Base-by-base conservation (phyloP, 2,888 invertebrate species). In the Hanleya hanleyi region DNA sequence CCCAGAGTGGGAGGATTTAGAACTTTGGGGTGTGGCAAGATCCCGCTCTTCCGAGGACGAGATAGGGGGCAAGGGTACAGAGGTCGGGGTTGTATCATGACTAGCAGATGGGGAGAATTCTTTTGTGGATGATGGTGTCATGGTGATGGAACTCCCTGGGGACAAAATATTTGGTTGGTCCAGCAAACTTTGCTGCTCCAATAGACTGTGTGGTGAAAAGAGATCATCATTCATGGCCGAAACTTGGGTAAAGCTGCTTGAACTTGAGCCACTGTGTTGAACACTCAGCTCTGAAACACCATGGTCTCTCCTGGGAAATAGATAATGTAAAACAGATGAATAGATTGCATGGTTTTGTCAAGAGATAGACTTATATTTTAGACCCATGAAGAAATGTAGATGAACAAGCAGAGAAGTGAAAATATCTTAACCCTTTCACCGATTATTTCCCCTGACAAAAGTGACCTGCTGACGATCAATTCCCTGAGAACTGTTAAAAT, bases 231-330 rank as follows among this genome's bases (percentile, higher is more conserved):
- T 79, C 74, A 86, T 79, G 18, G 84, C 83, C 0, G 86, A 83
- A 35, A 87, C 87, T 26, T 86, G 83, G 7, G 89, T 89, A 62
- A 89, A 87, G 67, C 87, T 87, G 71, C 86, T 87, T 6, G 84
- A 86, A 71, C 84, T 86, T 6, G 87, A 87, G 29, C 77, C 76
- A 70, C 81, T 84, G 69, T 80, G 81, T 29, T 81, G 69, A 0
- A 79, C 73, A 15, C 64, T 64, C 18, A 37, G 3, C 35, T 64
- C 36, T 6, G 57, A 7, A 7, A 9, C 7, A 9, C 26, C 64
- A 2, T 35, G 15, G 12, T 37, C 36, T 1, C 64, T 4, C 36
- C 64, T 64, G 64, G 15, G 26, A 9, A n/a, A 36, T 41, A 15
- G n/a, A n/a, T n/a, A n/a, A n/a, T n/a, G n/a, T n/a, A n/a, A n/a